Conservation (phyloP, 53 echinoderm and acorn worm genomes). For the Crossaster papposus region DNA sequence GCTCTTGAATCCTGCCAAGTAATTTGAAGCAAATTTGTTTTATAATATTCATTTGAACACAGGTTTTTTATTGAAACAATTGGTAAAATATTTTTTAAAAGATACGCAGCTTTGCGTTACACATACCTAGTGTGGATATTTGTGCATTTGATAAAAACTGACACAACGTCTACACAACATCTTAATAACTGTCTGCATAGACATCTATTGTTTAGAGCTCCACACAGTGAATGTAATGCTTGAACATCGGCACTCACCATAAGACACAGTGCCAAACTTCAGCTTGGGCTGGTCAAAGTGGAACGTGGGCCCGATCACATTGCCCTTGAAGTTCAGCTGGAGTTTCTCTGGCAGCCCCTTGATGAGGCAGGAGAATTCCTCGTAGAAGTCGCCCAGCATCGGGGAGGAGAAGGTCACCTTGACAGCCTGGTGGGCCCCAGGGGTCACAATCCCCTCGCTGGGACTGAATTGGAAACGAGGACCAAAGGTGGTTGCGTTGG, state of each 20-base stretch:
- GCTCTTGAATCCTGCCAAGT: conserved; percentile 85
- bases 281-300: conserved; percentile 96
- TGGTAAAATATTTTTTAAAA: no score
- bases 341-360: conserved; percentile 86
- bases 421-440: conserved; percentile 91
- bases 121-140: no score
- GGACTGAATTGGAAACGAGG: conserved; percentile 90
- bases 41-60: not conserved
- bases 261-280: conserved; percentile 96
- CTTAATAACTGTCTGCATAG: no score
- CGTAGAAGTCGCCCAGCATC: conserved; percentile 89
- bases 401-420: conserved; percentile 90
- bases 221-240: no score
- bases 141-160: no score
- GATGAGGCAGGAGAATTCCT: conserved; percentile 83
- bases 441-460: conserved; percentile 77
- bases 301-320: conserved; percentile 98
- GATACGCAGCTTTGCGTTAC: no score
- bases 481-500: conserved; percentile 88
- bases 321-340: conserved; percentile 84
- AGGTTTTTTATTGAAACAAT: not conserved
- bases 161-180: no score
- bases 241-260: conserved; percentile 64
- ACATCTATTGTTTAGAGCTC: no score
- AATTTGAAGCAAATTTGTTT: not conserved